Evolutionary conservation across 1,140 invertebrate species (phyloP).

Genomic region (Zaprionus camerounensis): DNA sequence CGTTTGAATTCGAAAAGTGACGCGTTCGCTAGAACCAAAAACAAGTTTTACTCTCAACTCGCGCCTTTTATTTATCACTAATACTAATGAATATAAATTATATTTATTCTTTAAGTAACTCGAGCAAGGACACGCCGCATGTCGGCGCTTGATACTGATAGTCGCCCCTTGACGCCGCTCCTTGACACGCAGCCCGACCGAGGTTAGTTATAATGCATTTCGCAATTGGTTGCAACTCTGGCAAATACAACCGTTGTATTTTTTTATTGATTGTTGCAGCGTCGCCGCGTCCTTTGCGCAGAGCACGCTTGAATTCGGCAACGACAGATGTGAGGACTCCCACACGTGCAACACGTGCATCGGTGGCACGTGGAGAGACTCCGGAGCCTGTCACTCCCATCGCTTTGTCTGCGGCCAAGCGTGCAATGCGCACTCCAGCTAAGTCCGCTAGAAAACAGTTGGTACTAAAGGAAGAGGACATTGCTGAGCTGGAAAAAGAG

Average conservation of each 20-base stretch:
- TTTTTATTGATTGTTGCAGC: slow-evolving; percentile 25
- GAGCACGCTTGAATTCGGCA: slow-evolving; percentile 61
- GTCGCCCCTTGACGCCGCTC: slow-evolving; percentile 63
- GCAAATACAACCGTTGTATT: neutral
- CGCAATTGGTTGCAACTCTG: neutral
- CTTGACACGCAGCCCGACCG: slow-evolving; percentile 50
- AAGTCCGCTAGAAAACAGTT: slow-evolving; percentile 50
- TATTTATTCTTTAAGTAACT: slow-evolving; percentile 50
- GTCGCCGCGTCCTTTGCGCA: slow-evolving; percentile 60
- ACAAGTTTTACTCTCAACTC: too few relatives aligned
- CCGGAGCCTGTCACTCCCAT: slow-evolving; percentile 15
- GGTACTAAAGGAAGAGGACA: slow-evolving; percentile 44
- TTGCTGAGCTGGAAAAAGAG: neutral
- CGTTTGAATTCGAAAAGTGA: slow-evolving; percentile 44
- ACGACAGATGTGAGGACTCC: slow-evolving; percentile 60
- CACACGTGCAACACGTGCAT: slow-evolving; percentile 47
- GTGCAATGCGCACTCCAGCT: slow-evolving; percentile 43
- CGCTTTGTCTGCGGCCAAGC: slow-evolving; percentile 35
- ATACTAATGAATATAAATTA: neutral
- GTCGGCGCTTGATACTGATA: slow-evolving; percentile 59
- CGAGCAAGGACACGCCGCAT: slow-evolving; percentile 64
- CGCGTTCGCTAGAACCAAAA: slow-evolving; percentile 1
- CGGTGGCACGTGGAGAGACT: slow-evolving; percentile 53
- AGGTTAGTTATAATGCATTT: slow-evolving; percentile 41
- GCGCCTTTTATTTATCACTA: neutral